Evolutionary conservation across 2,797 vertebrate species (phyloP).

Genomic region (Myoxocephalus aenaeus): DNA sequence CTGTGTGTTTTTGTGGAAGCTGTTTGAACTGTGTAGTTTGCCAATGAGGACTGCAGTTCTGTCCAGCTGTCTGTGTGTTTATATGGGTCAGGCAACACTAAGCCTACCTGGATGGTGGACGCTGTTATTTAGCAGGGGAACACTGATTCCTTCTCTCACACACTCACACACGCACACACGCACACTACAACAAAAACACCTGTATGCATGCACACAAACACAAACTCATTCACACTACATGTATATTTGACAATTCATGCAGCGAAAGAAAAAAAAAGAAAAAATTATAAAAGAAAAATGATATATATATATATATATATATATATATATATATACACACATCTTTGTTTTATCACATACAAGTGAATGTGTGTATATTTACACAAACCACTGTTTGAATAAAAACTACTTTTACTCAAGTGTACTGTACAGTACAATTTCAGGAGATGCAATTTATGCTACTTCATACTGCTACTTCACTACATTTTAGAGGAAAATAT

Average conservation of each 20-base stretch:
- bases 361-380: neutral
- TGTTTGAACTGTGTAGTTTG: slow-evolving; percentile 22
- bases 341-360: too few relatives aligned
- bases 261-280: neutral
- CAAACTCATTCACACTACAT: neutral
- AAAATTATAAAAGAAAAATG: too few relatives aligned
- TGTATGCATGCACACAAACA: neutral
- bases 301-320: too few relatives aligned
- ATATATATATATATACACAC: neutral
- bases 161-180: neutral
- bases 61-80: slow-evolving; percentile 64
- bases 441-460: neutral
- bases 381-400: neutral
- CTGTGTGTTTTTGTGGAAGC: slow-evolving; percentile 22
- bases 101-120: slow-evolving; percentile 64
- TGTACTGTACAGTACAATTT: neutral
- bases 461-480: neutral
- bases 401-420: neutral
- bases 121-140: slow-evolving; percentile 68
- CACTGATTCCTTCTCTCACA: slow-evolving; percentile 22
- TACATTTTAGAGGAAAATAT: neutral
- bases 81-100: slow-evolving; percentile 70
- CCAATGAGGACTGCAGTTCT: slow-evolving; percentile 17
- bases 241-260: neutral
- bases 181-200: neutral